Evolutionary conservation across 1,140 invertebrate genomes (phyloP), one percentile per base, ranked within the genome.

Genomic region (Leptopilina boulardi): DNA sequence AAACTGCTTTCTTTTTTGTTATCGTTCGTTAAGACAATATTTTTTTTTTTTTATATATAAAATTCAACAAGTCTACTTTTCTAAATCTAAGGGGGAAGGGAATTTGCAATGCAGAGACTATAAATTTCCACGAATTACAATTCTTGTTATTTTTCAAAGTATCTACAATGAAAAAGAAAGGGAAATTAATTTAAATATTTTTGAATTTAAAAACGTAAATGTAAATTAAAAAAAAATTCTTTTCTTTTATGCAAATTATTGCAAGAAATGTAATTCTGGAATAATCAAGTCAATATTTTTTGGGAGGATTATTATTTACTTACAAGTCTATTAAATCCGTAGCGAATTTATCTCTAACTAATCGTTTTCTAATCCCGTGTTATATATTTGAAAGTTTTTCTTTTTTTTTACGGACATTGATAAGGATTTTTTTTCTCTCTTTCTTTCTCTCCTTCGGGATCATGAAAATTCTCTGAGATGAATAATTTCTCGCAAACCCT

Each of bases 1-100:
- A 1, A 42, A 42, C 26, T n/a, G n/a, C n/a, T n/a, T n/a, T 30
- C 26, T 38, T 1, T 9, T 38, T 38, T 6, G 44, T 54, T 59
- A 11, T 84, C 71, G 70, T 77, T 82, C 70, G 66, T 80, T 85
- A 72, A 80, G 84, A 54, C 19, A 75, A 82, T 85, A 30, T 38
- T 38, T 86, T 85, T 84, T n/a, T n/a, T n/a, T n/a, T n/a, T n/a
- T n/a, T n/a, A n/a, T n/a, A n/a, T 84, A 85, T 84, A 85, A 88
- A 85, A 82, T 87, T 79, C 80, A 88, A 85, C 79, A 85, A 85
- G 82, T 80, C 59, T 23, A 51, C n/a, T 76, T 73, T 79, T 75
- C 77, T 83, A 66, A 38, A 30, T 51, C 47, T 51, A 51, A 26
- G n/a, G 26, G 3, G n/a, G n/a, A n/a, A n/a, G n/a, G n/a, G n/a